Base-by-base conservation (phyloP, 2,797 vertebrate genomes). In the Odontamblyopus lacepedii region DNA sequence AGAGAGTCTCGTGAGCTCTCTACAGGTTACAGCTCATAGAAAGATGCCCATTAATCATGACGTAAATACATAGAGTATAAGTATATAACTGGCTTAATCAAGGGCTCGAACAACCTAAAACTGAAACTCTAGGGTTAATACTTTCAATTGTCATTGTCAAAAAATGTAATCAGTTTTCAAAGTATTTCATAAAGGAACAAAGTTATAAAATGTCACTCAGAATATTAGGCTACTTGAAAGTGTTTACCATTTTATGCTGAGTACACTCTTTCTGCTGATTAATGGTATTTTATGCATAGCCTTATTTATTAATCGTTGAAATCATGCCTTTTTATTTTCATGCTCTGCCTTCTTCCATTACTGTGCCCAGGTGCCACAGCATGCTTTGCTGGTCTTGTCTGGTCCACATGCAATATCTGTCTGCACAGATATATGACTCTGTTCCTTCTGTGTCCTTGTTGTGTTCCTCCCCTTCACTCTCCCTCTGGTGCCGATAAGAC, bases 401-500 rank as follows among this genome's bases (percentile, higher is more conserved):
- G 5, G 44, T 67, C 67, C 78, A 65, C 69, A 67, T 65, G 73
- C 19, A 53, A 27, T 41, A 69, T 38, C 59, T 68, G 57, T 73
- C 73, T 56, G 74, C 44, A 78, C 69, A 78, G 85, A 90, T 82
- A 48, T 78, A 85, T 79, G 50, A 71, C 69, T 63, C 70, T 63
- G 60, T n/a, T 71, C 76, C 75, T 77, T 74, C 63, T 51, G 75
- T 65, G 65, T 77, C 81, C 84, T 85, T 82, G 82, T 83, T 82
- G 44, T 63, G 19, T 79, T 62, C 78, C 71, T 74, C 78, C 61
- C 56, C 29, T 78, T 9, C 50, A 13, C 18, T 12, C 65, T 18
- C 68, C 71, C 72, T 72, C 64, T 79, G 71, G 77, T 79, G 67
- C 81, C 27, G 79, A 90, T 89, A 83, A 86, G 83, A 65, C 85